phyloP scores from a whole-genome alignment of 1,140 invertebrate genomes.

The Bombus breviceps region DNA sequence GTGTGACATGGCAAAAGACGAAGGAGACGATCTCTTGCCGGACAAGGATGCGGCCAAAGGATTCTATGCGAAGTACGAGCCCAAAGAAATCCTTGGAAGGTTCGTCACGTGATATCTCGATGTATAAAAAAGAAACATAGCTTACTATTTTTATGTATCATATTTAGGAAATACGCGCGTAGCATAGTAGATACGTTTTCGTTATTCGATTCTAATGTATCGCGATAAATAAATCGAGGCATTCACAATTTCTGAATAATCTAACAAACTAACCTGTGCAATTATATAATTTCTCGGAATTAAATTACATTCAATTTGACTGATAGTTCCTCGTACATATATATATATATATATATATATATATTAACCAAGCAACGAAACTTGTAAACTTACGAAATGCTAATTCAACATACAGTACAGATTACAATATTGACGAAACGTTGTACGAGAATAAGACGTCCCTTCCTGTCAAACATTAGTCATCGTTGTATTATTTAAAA shows the following conservation, averaged over 20 bases:
- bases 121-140: slow-evolving; percentile 3
- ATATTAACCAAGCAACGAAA: not conserved
- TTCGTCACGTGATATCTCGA: slow-evolving; percentile 81
- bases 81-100: slow-evolving; percentile 98
- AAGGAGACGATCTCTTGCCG: slow-evolving; percentile 91
- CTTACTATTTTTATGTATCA: slow-evolving; percentile 33
- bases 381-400: not conserved
- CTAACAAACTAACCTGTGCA: slow-evolving; percentile 43
- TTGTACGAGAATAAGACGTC: no score
- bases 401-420: no score
- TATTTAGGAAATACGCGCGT: not conserved
- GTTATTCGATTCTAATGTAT: slow-evolving; percentile 33
- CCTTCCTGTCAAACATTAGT: not conserved
- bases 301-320: not conserved
- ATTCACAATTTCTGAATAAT: not conserved
- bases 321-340: not conserved
- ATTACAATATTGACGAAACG: not conserved
- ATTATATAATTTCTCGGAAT: slow-evolving; percentile 55
- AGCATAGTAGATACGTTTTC: slow-evolving; percentile 25
- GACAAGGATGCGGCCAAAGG: slow-evolving; percentile 95
- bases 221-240: not conserved
- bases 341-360: not conserved
- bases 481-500: no score
- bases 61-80: slow-evolving; percentile 99
- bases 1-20: slow-evolving; percentile 88